Evolutionary conservation across 2,888 invertebrate genomes (phyloP), one percentile per base, ranked within the genome.

Genomic region (Stegana nigrithorax): DNA sequence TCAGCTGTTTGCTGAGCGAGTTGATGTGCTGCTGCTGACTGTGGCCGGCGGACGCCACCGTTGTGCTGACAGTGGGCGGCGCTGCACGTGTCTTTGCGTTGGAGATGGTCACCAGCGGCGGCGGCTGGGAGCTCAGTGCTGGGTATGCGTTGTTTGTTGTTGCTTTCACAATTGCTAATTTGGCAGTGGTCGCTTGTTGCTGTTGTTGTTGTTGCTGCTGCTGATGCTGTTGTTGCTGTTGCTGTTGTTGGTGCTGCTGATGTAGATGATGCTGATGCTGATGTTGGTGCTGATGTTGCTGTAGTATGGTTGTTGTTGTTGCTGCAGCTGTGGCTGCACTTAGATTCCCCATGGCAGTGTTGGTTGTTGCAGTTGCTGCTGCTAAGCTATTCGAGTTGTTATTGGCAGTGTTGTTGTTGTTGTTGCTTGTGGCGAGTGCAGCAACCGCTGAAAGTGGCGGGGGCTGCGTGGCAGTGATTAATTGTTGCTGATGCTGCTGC

Each of bases 381-480:
- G 64, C 72, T 69, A 73, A 51, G 63, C 65, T 79, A 67, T 70
- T 75, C 67, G 67, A 73, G 66, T 58, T 67, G 67, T 60, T 72
- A 62, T 58, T 67, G 64, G 23, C 25, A 26, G 25, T 72, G 59
- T 55, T 72, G 50, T 53, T 70, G 65, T 61, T 73, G 67, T 69
- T 71, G 58, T 32, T 58, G 45, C 50, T 63, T 62, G 63, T 23
- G 58, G 56, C 36, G 8, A 57, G 53, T 57, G 70, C 59, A 25
- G 80, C 66, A 23, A 75, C 73, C 17, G 73, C 78, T 17, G 82
- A 78, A 25, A 82, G 25, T 7, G 83, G 83, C 50, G 83, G 83
- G 39, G 82, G 82, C 57, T 82, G 82, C 8, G 73, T 75, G 68
- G 80, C 78, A 66, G 81, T 78, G 64, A 81, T 75, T 51, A 75